Evolutionary conservation across 37 sponge, comb jelly and placozoan genomes (phyloP), one percentile per base, ranked within the genome.

Genomic region (Trichoplax adhaerens): DNA sequence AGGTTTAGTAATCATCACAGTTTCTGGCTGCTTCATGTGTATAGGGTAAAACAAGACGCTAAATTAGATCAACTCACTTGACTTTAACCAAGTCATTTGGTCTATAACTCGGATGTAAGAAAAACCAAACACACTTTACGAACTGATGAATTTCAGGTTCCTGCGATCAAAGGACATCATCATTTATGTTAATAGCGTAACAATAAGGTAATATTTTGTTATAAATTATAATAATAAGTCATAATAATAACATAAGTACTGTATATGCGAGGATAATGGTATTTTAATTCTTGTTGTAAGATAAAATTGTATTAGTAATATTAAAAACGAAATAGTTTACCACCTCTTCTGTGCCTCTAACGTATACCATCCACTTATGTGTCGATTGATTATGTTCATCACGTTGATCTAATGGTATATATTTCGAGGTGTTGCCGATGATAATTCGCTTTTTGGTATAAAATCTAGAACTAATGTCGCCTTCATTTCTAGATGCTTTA

Each of bases 321-420:
- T 29, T 29, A 29, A 29, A 29, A 29, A 29, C 29, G 29, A 29
- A 29, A 29, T 29, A 29, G 29, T 29, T 29, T 29, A 29, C 29
- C 10, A 67, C 69, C 69, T 64, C 69, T 1, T 68, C 62, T 0
- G 73, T 65, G 0, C 88, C 85, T 49, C 85, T 71, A 1, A 91
- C 80, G 58, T 91, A 91, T 8, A 81, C 80, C 91, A 91, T 91
- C 91, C 91, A 91, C 70, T 91, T 91, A 76, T 91, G 91, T 8
- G 91, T 91, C 52, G 88, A 77, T 56, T 68, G 68, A 47, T 87
- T 85, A 55, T 57, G 53, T 52, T 52, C 51, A 1, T 5, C 62
- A 53, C 62, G 58, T 3, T 72, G 69, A 3, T 65, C 72, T 1
- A 7, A 5, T 5, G 61, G 64, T 8, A 71, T 71, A 61, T 70